Conservation (phyloP, 2,888 invertebrate genomes). For the Andrena flavipes region DNA sequence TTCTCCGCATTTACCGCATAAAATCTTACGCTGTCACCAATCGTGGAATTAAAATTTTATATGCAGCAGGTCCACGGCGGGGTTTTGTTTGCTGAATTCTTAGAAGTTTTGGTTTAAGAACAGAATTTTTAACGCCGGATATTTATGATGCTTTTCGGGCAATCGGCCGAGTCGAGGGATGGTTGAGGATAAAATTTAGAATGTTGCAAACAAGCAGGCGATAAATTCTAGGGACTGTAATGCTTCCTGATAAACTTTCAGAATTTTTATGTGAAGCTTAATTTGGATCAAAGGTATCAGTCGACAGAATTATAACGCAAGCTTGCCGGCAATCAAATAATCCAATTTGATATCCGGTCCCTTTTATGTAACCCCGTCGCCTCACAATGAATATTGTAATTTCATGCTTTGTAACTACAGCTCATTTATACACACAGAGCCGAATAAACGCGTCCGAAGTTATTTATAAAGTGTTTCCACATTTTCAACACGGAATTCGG, state of each 20-base stretch:
- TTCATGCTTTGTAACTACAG: constrained; percentile 20
- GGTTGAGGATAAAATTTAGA: too few relatives aligned
- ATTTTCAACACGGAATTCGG: constrained; percentile 28
- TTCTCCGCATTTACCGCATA: not conserved
- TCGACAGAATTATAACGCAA: not conserved
- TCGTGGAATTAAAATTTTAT: too few relatives aligned
- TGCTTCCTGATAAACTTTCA: too few relatives aligned
- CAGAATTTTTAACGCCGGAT: too few relatives aligned
- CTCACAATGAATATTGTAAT: constrained; percentile 32
- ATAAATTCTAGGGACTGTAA: too few relatives aligned
- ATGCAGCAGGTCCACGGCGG: too few relatives aligned
- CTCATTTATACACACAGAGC: constrained; percentile 36
- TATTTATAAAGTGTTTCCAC: constrained; percentile 54
- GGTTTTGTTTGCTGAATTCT: too few relatives aligned
- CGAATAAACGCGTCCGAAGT: constrained; percentile 38
- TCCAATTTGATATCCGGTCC: not conserved
- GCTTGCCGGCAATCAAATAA: not conserved
- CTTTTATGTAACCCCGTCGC: not conserved
- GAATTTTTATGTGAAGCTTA: not conserved
- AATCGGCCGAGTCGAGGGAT: too few relatives aligned
- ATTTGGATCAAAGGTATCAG: not conserved
- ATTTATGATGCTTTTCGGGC: too few relatives aligned
- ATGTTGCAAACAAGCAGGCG: too few relatives aligned
- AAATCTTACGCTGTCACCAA: too few relatives aligned
- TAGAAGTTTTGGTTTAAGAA: too few relatives aligned